Percentiles rank a stretch among this genome's conserved stretches.
These are phyloP conservation scores for Sphaeramia orbicularis DNA, from an alignment of 2,797 vertebrate genomes.

Conservation along the genomic window DNA sequence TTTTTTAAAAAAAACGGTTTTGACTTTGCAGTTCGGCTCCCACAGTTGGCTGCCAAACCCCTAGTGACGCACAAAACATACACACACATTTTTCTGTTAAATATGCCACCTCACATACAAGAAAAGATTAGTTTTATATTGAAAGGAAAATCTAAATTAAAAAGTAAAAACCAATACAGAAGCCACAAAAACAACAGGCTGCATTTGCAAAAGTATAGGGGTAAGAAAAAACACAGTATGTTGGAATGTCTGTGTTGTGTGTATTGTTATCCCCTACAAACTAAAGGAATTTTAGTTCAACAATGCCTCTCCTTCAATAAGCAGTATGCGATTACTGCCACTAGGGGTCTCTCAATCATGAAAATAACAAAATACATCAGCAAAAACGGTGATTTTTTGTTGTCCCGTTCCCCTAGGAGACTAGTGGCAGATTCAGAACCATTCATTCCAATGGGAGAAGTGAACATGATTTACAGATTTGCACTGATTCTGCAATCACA, in stretches of 20 bases:
- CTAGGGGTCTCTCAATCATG: slow-evolving; percentile 1
- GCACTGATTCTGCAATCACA: too few relatives aligned
- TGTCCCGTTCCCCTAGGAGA: too few relatives aligned
- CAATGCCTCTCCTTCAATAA: background rate
- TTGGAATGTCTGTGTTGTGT: slow-evolving; percentile 2
- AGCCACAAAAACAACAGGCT: slow-evolving; percentile 47
- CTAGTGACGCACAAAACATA: slow-evolving; percentile 80
- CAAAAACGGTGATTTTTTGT: too few relatives aligned
- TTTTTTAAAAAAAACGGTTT: slow-evolving; percentile 71
- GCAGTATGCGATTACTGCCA: too few relatives aligned
- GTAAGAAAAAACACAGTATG: slow-evolving; percentile 14
- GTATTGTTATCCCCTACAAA: slow-evolving; percentile 7
- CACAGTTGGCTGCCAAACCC: slow-evolving; percentile 81
- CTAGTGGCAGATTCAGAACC: too few relatives aligned
- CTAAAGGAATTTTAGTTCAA: slow-evolving; percentile 21
- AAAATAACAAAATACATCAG: background rate
- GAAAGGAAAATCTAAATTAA: slow-evolving; percentile 61
- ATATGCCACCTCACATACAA: slow-evolving; percentile 26
- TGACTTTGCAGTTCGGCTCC: slow-evolving; percentile 70
- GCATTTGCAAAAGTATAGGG: slow-evolving; percentile 35
- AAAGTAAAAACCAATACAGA: slow-evolving; percentile 57
- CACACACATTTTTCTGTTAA: slow-evolving; percentile 12
- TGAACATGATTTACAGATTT: too few relatives aligned
- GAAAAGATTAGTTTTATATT: slow-evolving; percentile 69
- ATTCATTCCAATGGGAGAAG: too few relatives aligned